Conservation (phyloP, 2,113 vertebrate genomes). For the Petromus typicus region DNA sequence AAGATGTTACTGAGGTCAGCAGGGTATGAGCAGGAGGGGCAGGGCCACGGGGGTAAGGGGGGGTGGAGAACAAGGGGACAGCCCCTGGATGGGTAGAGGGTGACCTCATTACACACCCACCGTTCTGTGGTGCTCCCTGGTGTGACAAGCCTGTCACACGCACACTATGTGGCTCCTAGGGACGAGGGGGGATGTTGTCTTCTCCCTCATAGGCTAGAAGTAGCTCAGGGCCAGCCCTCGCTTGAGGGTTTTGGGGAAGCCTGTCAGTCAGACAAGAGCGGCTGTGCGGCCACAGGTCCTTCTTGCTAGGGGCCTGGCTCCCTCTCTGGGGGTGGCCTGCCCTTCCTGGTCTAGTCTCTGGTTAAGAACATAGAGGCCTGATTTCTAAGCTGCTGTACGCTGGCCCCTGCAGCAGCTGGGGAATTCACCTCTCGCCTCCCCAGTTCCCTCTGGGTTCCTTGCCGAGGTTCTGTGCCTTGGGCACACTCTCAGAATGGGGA, state of each 20-base stretch:
- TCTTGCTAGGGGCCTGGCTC: not conserved
- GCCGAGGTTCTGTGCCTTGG: not conserved
- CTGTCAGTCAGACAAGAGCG: not conserved
- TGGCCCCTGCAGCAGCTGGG: not conserved
- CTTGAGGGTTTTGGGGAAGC: not conserved
- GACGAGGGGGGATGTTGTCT: not conserved
- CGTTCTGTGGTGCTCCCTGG: too few species aligned
- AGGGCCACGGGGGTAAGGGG: not conserved
- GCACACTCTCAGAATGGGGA: not conserved
- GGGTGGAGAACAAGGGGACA: not conserved
- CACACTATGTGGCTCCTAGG: not conserved
- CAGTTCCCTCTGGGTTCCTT: not conserved
- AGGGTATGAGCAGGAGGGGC: not conserved
- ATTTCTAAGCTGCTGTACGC: rapidly evolving
- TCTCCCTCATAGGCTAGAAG: not conserved
- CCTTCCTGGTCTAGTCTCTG: not conserved
- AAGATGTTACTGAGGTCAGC: not conserved
- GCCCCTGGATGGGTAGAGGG: not conserved
- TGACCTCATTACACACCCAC: rapidly evolving
- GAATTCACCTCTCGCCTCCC: not conserved
- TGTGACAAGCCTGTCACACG: not conserved
- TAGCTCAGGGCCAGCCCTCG: not conserved
- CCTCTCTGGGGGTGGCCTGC: not conserved
- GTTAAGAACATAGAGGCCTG: not conserved
- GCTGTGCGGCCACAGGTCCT: not conserved